These are phyloP conservation scores for Platynereis dumerilii DNA, from an alignment of 2,888 invertebrate species.

Conservation along the genomic window DNA sequence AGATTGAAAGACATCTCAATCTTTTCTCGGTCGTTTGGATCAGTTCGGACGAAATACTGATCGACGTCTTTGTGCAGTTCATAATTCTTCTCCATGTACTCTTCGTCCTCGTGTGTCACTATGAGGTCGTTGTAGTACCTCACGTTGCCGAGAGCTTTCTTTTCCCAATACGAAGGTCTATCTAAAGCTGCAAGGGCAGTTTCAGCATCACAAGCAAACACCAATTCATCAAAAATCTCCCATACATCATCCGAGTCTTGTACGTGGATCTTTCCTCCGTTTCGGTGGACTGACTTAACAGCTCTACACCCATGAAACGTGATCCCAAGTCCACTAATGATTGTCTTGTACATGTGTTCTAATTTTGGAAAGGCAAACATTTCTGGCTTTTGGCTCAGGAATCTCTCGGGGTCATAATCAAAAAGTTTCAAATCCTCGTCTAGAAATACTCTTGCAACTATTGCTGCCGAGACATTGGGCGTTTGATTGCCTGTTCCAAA, in stretches of 20 bases:
- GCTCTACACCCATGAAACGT: constrained; percentile 39
- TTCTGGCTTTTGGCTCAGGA: constrained; percentile 48
- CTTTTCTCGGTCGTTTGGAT: constrained; percentile 42
- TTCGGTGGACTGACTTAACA: constrained; percentile 37
- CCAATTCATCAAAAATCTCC: constrained; percentile 45
- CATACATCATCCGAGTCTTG: constrained; percentile 36
- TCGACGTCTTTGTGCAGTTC: constrained; percentile 46
- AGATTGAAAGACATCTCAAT: constrained; percentile 54
- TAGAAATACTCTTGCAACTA: constrained; percentile 49
- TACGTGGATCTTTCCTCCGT: constrained; percentile 38
- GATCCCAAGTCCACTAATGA: constrained; percentile 38
- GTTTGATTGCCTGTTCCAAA: constrained; percentile 54
- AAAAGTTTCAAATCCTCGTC: constrained; percentile 49
- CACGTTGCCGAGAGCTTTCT: constrained; percentile 46
- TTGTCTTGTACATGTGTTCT: constrained; percentile 45
- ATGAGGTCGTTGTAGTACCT: constrained; percentile 49
- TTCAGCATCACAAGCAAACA: constrained; percentile 53
- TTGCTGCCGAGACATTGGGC: constrained; percentile 48
- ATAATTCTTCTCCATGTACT: constrained; percentile 49
- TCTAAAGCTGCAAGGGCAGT: constrained; percentile 43
- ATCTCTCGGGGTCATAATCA: constrained; percentile 45
- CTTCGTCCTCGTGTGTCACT: constrained; percentile 48
- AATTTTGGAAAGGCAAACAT: constrained; percentile 53
- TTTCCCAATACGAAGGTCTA: constrained; percentile 43
- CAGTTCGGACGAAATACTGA: constrained; percentile 47